Evolutionary conservation across 2,888 invertebrate species (phyloP).

Genomic region (Antheraea yamamai): DNA sequence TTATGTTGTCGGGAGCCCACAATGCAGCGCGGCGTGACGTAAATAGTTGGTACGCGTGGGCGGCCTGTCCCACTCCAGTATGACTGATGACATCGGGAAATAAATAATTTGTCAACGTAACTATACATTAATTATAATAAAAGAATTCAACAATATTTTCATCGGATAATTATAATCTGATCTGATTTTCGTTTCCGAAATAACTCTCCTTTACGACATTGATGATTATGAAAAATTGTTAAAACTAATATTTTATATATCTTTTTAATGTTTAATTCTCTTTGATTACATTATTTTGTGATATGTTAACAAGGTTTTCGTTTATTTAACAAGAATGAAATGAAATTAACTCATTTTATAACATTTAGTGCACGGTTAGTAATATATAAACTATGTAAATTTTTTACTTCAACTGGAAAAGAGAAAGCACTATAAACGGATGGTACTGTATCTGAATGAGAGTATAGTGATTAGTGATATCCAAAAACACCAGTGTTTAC

Average conservation of each 20-base stretch:
- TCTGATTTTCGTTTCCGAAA: not conserved
- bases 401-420: not conserved
- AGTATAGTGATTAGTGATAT: too few species aligned
- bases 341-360: not conserved
- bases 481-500: too few species aligned
- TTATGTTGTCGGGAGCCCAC: slow-evolving; percentile 7
- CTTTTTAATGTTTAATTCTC: not conserved
- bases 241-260: not conserved
- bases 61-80: slow-evolving; percentile 27
- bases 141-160: not conserved
- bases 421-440: not conserved
- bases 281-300: not conserved
- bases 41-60: slow-evolving; percentile 23
- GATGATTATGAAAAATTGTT: not conserved
- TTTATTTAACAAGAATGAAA: not conserved
- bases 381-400: not conserved
- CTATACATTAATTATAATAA: slow-evolving; percentile 22
- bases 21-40: slow-evolving; percentile 11
- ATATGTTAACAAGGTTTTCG: not conserved
- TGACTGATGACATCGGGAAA: slow-evolving; percentile 32
- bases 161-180: not conserved
- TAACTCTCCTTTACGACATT: not conserved
- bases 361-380: not conserved
- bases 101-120: slow-evolving; percentile 24
- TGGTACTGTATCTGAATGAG: too few species aligned